phyloP scores from a whole-genome alignment of 1,140 invertebrate species.

The Metopolophium dirhodum region DNA sequence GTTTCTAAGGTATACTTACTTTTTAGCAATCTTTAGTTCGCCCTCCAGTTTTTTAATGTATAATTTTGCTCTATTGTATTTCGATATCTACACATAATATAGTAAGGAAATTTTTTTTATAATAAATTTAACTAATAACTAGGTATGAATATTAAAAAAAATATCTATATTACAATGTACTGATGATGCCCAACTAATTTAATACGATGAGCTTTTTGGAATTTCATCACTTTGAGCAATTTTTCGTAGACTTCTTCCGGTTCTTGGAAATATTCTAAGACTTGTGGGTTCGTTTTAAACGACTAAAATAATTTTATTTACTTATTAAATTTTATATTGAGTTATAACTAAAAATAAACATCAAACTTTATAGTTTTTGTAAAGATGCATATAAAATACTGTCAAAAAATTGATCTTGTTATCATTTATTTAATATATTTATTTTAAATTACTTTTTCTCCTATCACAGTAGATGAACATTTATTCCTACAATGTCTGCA shows the following conservation, averaged over 20 bases:
- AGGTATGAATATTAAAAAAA: background rate
- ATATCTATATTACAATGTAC: background rate
- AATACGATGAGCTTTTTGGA: conserved; percentile 35
- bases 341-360: background rate
- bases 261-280: conserved; percentile 32
- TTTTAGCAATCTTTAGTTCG: conserved; percentile 18
- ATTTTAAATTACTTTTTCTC: conserved; percentile 41
- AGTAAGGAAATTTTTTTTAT: too few species aligned
- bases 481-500: conserved; percentile 21
- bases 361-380: background rate
- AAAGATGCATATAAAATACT: background rate
- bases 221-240: conserved; percentile 23
- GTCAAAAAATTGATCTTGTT: background rate
- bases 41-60: conserved; percentile 45
- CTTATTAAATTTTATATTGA: background rate
- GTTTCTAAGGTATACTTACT: conserved; percentile 18
- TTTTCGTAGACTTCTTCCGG: conserved; percentile 1
- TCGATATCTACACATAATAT: conserved; percentile 22
- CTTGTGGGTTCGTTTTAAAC: background rate
- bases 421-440: background rate
- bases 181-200: conserved; percentile 16
- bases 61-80: conserved; percentile 36
- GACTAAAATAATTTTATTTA: conserved; percentile 19
- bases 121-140: background rate
- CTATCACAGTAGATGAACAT: conserved; percentile 39